Evolutionary conservation across 1,140 invertebrate genomes (phyloP).

Genomic region (Chymomyza costata): DNA sequence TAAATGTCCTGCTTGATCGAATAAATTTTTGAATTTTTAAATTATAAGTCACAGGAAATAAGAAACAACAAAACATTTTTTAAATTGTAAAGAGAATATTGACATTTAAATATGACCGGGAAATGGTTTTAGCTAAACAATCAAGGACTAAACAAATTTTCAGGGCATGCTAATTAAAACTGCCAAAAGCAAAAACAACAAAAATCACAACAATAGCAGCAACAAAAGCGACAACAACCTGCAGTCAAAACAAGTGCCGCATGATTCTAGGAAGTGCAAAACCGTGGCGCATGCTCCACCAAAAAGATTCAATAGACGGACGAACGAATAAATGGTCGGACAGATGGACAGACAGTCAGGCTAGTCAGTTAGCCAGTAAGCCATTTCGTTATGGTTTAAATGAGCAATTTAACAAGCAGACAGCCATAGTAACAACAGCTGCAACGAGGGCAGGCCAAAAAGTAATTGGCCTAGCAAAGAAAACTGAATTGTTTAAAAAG

Average conservation of each 20-base stretch:
- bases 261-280: constrained; percentile 53
- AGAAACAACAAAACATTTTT: no score
- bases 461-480: no score
- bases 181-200: constrained; percentile 51
- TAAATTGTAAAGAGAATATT: no score
- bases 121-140: no score
- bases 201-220: constrained; percentile 55
- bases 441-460: constrained; percentile 20
- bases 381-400: constrained; percentile 69
- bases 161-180: constrained; percentile 66
- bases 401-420: constrained; percentile 71
- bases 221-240: neutral
- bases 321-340: constrained; percentile 28
- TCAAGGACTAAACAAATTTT: constrained; percentile 65
- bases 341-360: constrained; percentile 15
- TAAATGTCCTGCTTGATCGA: no score
- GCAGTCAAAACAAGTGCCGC: constrained; percentile 36
- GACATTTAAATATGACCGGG: no score
- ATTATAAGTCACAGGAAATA: no score
- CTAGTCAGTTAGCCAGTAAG: neutral
- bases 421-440: constrained; percentile 49
- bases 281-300: constrained; percentile 49
- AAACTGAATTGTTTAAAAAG: no score
- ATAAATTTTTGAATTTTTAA: no score
- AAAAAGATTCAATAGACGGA: constrained; percentile 25